Base-by-base conservation (phyloP, 2,797 vertebrate genomes). In the Pseudochaenichthys georgianus region DNA sequence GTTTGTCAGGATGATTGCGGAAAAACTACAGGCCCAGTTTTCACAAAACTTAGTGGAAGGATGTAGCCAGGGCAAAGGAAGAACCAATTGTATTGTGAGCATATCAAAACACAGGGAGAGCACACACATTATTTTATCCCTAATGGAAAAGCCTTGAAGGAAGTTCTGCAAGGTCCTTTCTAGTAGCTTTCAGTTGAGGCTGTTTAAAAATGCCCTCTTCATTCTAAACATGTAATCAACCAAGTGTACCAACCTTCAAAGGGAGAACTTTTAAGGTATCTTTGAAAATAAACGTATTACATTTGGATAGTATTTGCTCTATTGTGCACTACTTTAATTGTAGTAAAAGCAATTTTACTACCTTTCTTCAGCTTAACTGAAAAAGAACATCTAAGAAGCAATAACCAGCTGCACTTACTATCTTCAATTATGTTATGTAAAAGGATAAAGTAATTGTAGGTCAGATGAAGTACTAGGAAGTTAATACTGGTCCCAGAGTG, bases 401-500 rank as follows among this genome's bases (percentile, higher is more conserved):
- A 15, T 64, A 51, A 66, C 54, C 63, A 34, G 16, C 51, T 50
- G 11, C 47, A 46, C 53, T 50, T 70, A 74, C 58, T 38, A 60
- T 62, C 47, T 60, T 17, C 52, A 69, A 61, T 67, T 13, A 47
- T 51, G 50, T 64, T 12, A 75, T 73, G 23, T 46, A 47, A 62
- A 52, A 74, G 11, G 38, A 5, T 50, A 16, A 82, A 51, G 28
- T 46, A 4, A 66, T 12, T 67, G 42, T 34, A 2, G 61, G 45
- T 65, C 47, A 73, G 48, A 73, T 9, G 23, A 55, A 15, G 5
- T 31, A 47, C 21, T 74, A 28, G 12, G 19, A 41, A 16, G 81
- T 62, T 16, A 79, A 73, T 38, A 54, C 63, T 52, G 16, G 46
- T 74, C 15, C 43, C 34, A 16, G 65, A 70, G 43, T 52, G 45